Base-by-base conservation (phyloP, 2,797 vertebrate genomes). In the Galaxias olidus region DNA sequence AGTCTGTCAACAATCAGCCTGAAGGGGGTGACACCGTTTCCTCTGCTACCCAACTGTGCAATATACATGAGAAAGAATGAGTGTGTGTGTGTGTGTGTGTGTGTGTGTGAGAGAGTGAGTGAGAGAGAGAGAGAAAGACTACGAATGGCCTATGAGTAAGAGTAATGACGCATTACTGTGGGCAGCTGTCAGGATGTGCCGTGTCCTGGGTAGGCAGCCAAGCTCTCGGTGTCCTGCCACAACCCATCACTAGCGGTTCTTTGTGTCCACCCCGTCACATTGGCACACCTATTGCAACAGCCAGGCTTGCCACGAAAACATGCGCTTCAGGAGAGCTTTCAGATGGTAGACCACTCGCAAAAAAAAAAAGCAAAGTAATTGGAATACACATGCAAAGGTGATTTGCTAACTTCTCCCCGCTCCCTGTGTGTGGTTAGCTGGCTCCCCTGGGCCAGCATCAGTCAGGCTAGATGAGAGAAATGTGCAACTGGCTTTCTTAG, bases 401-500 rank as follows among this genome's bases (percentile, higher is more conserved):
- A 73, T 57, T 77, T 42, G 53, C 41, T 72, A 49, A 65, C 60
- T 66, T 77, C 17, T 75, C 63, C 57, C 47, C 18, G 63, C 73
- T 82, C 74, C 69, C 79, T 69, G 73, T 11, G 40, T 45, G 68
- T 64, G 67, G 71, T 47, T 43, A 47, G 20, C 65, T 77, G 73
- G 75, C 68, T 68, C 11, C 13, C 0, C 49, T 49, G 11, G 67
- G 57, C 69, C 17, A 63, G 40, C 60, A 69, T 45, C 64, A 62
- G 80, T 75, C 73, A 78, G 44, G 56, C 46, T 55, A 62, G 71
- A 78, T 68, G 61, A 62, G 71, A 76, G 52, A 77, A 76, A 80
- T 70, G 60, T 67, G 75, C 66, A 49, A 63, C 20, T 40, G 15
- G 53, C 63, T 70, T 76, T 67, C 46, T 64, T 53, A 61, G 65